Conservation (phyloP, 2,113 vertebrate genomes). For the Synchiropus splendidus region DNA sequence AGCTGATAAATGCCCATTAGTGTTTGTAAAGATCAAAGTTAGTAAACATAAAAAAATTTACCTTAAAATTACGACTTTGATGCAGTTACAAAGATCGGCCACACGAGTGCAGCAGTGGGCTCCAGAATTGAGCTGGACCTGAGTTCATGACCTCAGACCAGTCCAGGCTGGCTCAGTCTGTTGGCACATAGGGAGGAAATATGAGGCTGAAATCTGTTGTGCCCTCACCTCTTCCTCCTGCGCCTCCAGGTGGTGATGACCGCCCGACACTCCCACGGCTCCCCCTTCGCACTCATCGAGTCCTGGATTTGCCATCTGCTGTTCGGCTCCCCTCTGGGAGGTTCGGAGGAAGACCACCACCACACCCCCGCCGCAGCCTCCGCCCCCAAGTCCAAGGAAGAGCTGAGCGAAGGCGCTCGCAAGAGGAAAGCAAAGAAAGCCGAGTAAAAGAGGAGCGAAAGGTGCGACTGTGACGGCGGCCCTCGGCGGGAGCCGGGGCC, state of each 20-base stretch:
- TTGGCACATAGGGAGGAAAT: too few species aligned
- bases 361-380: constrained; percentile 53
- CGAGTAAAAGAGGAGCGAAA: constrained; percentile 58
- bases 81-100: background rate
- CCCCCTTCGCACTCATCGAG: constrained; percentile 83
- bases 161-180: too few species aligned
- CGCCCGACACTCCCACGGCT: constrained; percentile 86
- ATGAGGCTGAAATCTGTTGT: too few species aligned
- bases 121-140: too few species aligned
- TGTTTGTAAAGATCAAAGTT: too few species aligned
- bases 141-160: too few species aligned
- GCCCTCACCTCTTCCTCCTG: background rate
- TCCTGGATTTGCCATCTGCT: constrained; percentile 78
- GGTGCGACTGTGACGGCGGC: background rate
- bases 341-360: constrained; percentile 63
- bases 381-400: constrained; percentile 83
- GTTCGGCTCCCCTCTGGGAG: constrained; percentile 71
- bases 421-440: constrained; percentile 95
- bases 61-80: too few species aligned
- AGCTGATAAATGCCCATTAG: too few species aligned
- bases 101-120: too few species aligned
- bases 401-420: constrained; percentile 84
- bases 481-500: constrained; percentile 2
- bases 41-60: too few species aligned
- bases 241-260: constrained; percentile 81